Conservation (phyloP, 2,113 vertebrate species). For the Megaceryle torquata region DNA sequence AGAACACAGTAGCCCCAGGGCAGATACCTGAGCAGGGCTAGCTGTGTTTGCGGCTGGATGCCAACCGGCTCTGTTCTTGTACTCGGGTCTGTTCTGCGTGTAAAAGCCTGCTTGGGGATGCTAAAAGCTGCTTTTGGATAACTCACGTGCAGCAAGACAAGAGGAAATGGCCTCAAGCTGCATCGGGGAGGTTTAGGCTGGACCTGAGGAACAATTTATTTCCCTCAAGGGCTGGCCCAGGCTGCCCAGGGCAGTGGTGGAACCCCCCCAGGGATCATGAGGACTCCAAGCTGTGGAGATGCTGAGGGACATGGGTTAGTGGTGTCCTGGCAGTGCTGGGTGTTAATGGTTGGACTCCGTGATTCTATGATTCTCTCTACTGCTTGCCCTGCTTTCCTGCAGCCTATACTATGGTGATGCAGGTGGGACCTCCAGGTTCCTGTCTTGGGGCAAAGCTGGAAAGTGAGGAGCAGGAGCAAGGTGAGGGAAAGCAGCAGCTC, state of each 20-base stretch:
- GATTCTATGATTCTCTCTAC: background rate
- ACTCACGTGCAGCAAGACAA: background rate
- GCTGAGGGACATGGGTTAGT: too few species aligned
- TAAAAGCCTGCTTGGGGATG: background rate
- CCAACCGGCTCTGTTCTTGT: accelerated
- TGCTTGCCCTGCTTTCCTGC: background rate
- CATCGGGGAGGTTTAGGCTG: too few species aligned
- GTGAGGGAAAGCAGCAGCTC: background rate
- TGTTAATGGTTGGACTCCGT: too few species aligned
- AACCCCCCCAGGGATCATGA: too few species aligned
- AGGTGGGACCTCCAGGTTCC: background rate
- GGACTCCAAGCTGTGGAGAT: too few species aligned
- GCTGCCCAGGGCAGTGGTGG: too few species aligned
- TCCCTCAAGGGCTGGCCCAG: too few species aligned
- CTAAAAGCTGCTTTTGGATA: background rate
- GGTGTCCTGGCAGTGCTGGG: too few species aligned
- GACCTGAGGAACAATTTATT: too few species aligned
- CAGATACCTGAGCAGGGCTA: accelerated
- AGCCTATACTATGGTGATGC: too few species aligned
- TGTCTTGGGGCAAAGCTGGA: too few species aligned
- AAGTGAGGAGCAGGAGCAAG: background rate
- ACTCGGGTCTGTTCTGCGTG: accelerated
- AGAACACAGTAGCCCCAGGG: accelerated
- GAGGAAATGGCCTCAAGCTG: too few species aligned
- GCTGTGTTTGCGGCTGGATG: background rate